These are phyloP conservation scores for Chelonus insularis DNA, from an alignment of 1,140 invertebrate species.

Conservation along the genomic window DNA sequence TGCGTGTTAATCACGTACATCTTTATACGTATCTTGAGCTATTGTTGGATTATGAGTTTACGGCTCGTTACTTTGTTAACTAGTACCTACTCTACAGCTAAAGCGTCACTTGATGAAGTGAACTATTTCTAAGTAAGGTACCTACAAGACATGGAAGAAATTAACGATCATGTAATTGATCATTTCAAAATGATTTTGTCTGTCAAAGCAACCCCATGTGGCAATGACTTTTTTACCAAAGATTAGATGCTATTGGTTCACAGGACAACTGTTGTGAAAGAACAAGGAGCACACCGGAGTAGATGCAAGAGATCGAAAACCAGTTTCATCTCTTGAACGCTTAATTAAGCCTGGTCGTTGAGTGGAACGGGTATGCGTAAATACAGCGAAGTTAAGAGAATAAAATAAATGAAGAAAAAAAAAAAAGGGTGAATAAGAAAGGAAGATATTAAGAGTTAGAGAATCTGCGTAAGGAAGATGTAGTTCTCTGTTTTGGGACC, in stretches of 20 bases:
- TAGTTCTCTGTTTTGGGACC: conserved; percentile 12
- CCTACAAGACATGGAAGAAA: no score
- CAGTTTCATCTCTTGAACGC: conserved; percentile 54
- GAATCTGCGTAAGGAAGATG: conserved; percentile 27
- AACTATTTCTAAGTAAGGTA: no score
- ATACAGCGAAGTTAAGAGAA: conserved; percentile 20
- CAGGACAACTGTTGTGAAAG: conserved; percentile 22
- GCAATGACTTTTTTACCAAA: conserved; percentile 3
- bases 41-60: no score
- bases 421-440: conserved; percentile 17
- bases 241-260: conserved; percentile 3
- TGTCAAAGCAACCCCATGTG: no score
- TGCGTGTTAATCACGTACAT: no score
- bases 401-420: conserved; percentile 12
- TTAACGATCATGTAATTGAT: no score
- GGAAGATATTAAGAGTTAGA: conserved; percentile 6
- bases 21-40: no score
- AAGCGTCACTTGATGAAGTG: no score
- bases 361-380: conserved; percentile 42
- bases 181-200: no score
- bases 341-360: conserved; percentile 48
- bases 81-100: no score
- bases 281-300: conserved; percentile 29
- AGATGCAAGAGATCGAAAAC: conserved; percentile 36
- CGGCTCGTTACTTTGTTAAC: no score